Conservation (phyloP, 2,113 vertebrate species). For the Astatotilapia flaviijosephi region DNA sequence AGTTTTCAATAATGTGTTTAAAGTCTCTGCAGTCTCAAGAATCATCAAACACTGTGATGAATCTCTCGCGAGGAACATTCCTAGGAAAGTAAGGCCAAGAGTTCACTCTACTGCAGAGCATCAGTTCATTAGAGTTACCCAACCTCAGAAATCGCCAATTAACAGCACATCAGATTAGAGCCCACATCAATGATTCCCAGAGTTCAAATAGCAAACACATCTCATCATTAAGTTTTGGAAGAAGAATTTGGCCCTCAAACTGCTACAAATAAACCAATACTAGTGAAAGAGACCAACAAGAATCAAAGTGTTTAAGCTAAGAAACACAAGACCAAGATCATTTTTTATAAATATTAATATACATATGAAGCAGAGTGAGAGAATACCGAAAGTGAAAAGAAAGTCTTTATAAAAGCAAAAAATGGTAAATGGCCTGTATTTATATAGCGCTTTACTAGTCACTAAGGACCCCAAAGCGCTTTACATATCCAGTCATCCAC, state of each 20-base stretch:
- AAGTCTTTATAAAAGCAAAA: background rate
- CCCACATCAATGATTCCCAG: background rate
- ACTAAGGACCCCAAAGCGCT: too few species aligned
- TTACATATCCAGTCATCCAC: too few species aligned
- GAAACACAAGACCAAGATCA: background rate
- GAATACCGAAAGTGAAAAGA: background rate
- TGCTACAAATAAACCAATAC: background rate
- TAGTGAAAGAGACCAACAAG: background rate
- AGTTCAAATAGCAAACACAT: background rate
- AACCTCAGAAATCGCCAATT: background rate
- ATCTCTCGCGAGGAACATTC: background rate
- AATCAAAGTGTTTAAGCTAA: background rate
- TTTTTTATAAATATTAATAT: background rate
- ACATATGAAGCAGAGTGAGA: background rate
- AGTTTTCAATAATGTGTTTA: background rate
- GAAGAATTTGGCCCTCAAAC: background rate
- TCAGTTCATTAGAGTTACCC: background rate
- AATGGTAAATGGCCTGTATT: too few species aligned
- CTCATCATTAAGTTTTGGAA: background rate
- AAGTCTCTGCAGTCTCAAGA: background rate
- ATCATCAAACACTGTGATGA: background rate
- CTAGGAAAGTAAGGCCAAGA: background rate
- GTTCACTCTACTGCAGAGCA: background rate
- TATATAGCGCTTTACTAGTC: too few species aligned
- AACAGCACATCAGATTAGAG: background rate